These are phyloP conservation scores for human (Homo sapiens) DNA, from an alignment of 2,113 vertebrate species.

Conservation along the genomic window DNA sequence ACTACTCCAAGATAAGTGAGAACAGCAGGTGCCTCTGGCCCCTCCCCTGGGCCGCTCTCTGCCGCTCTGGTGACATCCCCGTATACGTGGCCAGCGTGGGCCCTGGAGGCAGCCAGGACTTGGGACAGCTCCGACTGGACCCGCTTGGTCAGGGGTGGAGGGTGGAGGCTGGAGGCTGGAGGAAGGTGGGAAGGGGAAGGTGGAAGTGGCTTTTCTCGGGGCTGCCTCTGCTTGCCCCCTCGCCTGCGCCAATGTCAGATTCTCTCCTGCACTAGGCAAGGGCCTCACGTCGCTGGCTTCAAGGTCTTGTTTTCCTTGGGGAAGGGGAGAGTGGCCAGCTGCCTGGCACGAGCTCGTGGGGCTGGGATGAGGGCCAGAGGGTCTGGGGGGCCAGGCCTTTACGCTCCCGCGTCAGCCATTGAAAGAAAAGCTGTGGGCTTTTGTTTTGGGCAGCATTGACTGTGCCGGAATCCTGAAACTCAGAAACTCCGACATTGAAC, in stretches of 20 bases:
- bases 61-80: background rate
- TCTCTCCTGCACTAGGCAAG: background rate
- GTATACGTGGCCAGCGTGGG: too few species aligned
- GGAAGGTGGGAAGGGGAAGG: too few species aligned
- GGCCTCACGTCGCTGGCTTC: background rate
- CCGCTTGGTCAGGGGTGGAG: background rate
- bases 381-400: background rate
- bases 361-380: background rate
- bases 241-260: fast-evolving
- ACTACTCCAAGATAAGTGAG: background rate
- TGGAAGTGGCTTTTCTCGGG: too few species aligned
- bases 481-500: conserved; percentile 96
- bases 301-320: background rate
- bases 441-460: conserved; percentile 88
- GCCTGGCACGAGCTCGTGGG: background rate
- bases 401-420: background rate
- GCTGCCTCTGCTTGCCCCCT: background rate
- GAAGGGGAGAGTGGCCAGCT: background rate
- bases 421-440: background rate
- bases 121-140: background rate
- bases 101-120: background rate
- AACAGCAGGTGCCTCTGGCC: too few species aligned
- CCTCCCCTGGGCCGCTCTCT: background rate
- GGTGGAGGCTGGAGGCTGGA: too few species aligned
- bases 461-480: conserved; percentile 97